Base-by-base conservation (phyloP, 1,140 invertebrate genomes). In the Aphelenchoides besseyi region DNA sequence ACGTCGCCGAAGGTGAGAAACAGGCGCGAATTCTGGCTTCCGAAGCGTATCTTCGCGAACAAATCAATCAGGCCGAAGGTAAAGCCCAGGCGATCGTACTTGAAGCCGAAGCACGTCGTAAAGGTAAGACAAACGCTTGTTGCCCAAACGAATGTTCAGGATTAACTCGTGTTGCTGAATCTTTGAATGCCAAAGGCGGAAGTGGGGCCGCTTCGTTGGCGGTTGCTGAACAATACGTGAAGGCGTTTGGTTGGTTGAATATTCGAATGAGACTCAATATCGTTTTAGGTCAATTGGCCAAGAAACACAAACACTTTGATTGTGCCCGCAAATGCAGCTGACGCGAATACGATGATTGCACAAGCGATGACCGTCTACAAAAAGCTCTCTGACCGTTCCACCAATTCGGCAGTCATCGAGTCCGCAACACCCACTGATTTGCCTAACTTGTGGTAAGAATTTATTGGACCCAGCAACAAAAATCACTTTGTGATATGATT, bases 21-120 rank as follows among this genome's bases (percentile, higher is more conserved):
- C 89, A 90, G 82, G 88, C 95, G 0, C 89, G 90, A 80, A 97
- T 99, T 86, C 88, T 98, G 69, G 95, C 98, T 86, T 98, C 95
- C 0, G 96, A 99, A 88, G 85, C 85, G 57, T 74, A 86, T 2
- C 79, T 94, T 68, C 92, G 94, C 81, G 93, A 95, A 2, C 93
- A 97, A 70, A 96, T 99, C 53, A 99, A 98, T 87, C 91, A 97
- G 35, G 96, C 96, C 0, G 93, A 97, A 85, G 96, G 95, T 80
- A 92, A 95, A 86, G 90, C 95, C 75, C 89, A 91, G 76, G 94
- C 92, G 2, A 89, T 96, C 79, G 80, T 94, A 23, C 88, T 98
- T 41, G 91, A 90, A 29, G 76, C 73, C 30, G 75, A 74, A 37
- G 73, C 74, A 16, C 30, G 54, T n/a, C 53, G 92, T 92, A 1